Evolutionary conservation across 2,888 invertebrate species (phyloP).

Genomic region (Megamerina dolium): DNA sequence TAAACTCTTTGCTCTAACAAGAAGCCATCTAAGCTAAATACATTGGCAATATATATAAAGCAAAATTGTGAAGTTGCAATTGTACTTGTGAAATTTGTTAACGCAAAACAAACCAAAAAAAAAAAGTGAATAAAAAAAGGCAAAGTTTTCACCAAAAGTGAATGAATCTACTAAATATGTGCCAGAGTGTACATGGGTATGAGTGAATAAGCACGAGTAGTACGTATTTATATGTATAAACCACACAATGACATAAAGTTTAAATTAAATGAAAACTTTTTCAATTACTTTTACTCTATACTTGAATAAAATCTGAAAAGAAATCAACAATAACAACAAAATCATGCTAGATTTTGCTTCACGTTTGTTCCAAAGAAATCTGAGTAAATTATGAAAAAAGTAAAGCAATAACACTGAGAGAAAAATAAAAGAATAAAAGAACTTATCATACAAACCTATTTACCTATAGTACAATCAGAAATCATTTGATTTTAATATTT

Average conservation of each 20-base stretch:
- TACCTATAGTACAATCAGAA: background rate
- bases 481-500: background rate
- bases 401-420: background rate
- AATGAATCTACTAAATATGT: no score
- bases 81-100: no score
- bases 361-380: background rate
- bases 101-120: no score
- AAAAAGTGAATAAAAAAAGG: no score
- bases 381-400: background rate
- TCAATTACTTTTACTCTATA: no score
- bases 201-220: background rate
- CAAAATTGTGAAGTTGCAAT: no score
- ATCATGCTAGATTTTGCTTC: constrained; percentile 24
- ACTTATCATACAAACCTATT: background rate
- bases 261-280: constrained; percentile 29
- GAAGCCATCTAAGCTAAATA: no score
- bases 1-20: no score
- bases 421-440: background rate
- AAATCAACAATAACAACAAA: constrained; percentile 39
- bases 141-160: no score
- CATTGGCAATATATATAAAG: no score
- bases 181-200: background rate
- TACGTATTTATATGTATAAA: background rate
- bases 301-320: no score
- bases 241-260: constrained; percentile 18